Evolutionary conservation across 2,888 invertebrate genomes (phyloP).

Genomic region (Charanyca ferruginea): DNA sequence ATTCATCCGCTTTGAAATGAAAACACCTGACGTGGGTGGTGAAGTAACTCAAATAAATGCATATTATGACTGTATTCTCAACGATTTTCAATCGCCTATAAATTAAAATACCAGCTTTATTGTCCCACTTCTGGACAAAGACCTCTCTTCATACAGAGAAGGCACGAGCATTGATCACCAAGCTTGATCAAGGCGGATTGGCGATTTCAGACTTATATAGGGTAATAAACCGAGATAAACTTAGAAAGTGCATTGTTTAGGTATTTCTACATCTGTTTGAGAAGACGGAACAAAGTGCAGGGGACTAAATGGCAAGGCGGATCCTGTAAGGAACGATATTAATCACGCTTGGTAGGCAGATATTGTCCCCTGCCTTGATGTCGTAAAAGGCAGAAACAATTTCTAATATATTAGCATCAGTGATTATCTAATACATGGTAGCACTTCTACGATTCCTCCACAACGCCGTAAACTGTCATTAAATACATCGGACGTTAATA

Average conservation of each 20-base stretch:
- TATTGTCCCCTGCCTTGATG: constrained; percentile 9
- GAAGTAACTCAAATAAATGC: constrained; percentile 51
- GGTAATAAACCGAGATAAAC: too few relatives aligned
- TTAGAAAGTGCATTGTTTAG: background rate
- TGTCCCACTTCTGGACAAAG: background rate
- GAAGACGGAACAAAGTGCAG: constrained; percentile 15
- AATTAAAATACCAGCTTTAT: too few relatives aligned
- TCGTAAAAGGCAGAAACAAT: constrained; percentile 7
- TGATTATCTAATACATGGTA: background rate
- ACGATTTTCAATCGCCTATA: constrained; percentile 16
- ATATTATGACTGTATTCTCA: constrained; percentile 29
- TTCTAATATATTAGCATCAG: background rate
- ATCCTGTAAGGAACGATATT: constrained; percentile 18
- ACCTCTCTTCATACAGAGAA: background rate
- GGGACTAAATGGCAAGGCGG: constrained; percentile 1
- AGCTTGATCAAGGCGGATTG: too few relatives aligned
- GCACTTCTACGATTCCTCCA: background rate
- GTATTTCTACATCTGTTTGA: background rate
- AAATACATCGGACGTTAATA: background rate
- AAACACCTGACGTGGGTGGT: constrained; percentile 60
- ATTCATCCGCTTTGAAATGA: constrained; percentile 46
- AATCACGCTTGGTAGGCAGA: constrained; percentile 32
- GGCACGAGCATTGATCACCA: background rate
- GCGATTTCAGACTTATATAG: too few relatives aligned
- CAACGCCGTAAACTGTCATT: background rate